Conservation (phyloP, 1,140 invertebrate species). For the Camponotus floridanus region DNA sequence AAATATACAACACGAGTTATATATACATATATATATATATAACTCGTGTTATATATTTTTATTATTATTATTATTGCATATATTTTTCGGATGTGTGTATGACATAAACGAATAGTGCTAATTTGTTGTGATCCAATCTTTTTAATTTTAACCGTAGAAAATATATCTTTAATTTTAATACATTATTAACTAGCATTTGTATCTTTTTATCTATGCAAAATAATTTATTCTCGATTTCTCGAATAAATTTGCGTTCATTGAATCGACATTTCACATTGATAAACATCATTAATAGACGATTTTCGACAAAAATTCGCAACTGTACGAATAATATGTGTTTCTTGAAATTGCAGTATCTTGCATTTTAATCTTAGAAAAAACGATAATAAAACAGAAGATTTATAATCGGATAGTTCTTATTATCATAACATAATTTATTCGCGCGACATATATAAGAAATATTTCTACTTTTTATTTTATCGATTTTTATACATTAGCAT, state of each 20-base stretch:
- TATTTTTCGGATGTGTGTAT: no score
- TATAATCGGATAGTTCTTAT: not conserved
- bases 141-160: not conserved
- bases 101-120: not conserved
- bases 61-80: no score
- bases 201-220: not conserved
- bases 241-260: not conserved
- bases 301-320: not conserved
- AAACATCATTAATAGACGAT: not conserved
- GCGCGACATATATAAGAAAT: not conserved
- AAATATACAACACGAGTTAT: slow-evolving; percentile 27
- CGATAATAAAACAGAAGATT: not conserved
- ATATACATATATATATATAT: not conserved
- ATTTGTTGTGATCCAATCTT: not conserved
- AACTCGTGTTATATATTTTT: no score
- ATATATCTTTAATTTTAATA: not conserved
- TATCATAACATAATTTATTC: slow-evolving; percentile 2
- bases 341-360: not conserved
- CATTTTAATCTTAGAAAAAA: not conserved
- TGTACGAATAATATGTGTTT: not conserved
- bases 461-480: not conserved
- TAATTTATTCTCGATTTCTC: not conserved
- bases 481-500: slow-evolving; percentile 1
- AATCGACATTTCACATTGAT: not conserved
- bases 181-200: not conserved